Percentiles rank a stretch among this genome's conserved stretches.
These are phyloP conservation scores for Pocota personata DNA, from an alignment of 2,888 invertebrate species.

Conservation along the genomic window DNA sequence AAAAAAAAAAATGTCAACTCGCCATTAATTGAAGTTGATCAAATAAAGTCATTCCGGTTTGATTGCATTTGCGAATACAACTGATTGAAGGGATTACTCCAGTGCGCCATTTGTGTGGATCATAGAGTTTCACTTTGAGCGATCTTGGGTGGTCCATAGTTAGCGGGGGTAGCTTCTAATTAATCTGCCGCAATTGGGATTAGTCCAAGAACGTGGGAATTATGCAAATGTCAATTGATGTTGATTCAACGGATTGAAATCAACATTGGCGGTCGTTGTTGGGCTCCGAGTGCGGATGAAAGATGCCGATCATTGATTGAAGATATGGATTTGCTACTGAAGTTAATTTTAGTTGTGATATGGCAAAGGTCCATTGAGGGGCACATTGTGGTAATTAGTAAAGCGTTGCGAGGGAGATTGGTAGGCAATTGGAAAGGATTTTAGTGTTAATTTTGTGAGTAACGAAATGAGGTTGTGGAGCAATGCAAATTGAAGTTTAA, in stretches of 20 bases:
- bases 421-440: conserved; percentile 21
- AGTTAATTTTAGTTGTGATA: conserved; percentile 67
- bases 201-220: conserved; percentile 64
- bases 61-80: conserved; percentile 71
- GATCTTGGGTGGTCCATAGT: conserved; percentile 55
- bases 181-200: conserved; percentile 61
- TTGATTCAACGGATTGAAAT: conserved; percentile 62
- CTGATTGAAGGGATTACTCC: conserved; percentile 61
- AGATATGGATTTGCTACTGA: conserved; percentile 66
- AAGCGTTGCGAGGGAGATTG: not conserved
- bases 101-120: not conserved
- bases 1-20: conserved; percentile 17
- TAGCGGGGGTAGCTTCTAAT: conserved; percentile 46
- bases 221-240: conserved; percentile 73
- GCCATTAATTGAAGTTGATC: conserved; percentile 70
- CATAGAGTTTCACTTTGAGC: conserved; percentile 26
- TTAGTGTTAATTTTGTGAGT: conserved; percentile 6
- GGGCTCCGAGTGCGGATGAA: not conserved
- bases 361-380: conserved; percentile 43
- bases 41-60: conserved; percentile 69
- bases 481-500: conserved; percentile 20
- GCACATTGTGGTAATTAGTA: conserved; percentile 45
- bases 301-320: conserved; percentile 54
- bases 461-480: no score
- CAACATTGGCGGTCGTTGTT: conserved; percentile 38